Evolutionary conservation across 1,140 invertebrate species (phyloP), one percentile per base, ranked within the genome.

Genomic region (Anoplophora glabripennis): DNA sequence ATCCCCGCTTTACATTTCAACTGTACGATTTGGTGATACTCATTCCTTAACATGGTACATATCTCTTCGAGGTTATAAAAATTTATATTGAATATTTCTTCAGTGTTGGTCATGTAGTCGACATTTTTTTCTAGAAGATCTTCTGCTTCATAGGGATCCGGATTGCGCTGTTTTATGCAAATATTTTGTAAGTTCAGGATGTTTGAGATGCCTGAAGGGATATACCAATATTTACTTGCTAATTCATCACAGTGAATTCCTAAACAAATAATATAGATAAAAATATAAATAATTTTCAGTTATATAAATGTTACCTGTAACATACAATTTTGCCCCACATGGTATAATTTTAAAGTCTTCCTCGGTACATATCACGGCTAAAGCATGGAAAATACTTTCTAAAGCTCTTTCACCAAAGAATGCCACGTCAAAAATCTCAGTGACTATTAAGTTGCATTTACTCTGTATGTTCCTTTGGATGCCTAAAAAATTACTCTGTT

Each of bases 371-470:
- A 90, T 72, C 61, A 82, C 70, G 55, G 83, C 69, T 79, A 84
- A 86, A 5, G 88, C 88, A 78, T 90, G 84, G 35, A 80, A 72
- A 18, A 92, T 65, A 15, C 85, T 84, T 66, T 83, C 76, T 35
- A 92, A 71, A 35, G 87, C 79, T 64, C 83, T 77, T 76, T 92
- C 90, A 11, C 90, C 90, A 75, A 92, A 86, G 17, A 91, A 68
- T 2, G 84, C 89, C 57, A 85, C 84, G 80, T 92, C 90, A 79
- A 92, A 87, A 44, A 86, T 86, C 76, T 92, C 90, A 47, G 88
- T 90, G 1, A 91, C 79, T 87, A 54, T n/a, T 11, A 54, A 54
- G 33, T 54, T 54, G 40, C 52, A 54, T 15, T 54, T 54, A 42
- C 44, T 80, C 8, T 66, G 40, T n/a, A 78, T 78, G 17, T 37